A percentile compares a stretch with the other conserved stretches of the same genome.
phyloP scores from a whole-genome alignment of 2,113 vertebrate species.

The Pogonocichla stellata region DNA sequence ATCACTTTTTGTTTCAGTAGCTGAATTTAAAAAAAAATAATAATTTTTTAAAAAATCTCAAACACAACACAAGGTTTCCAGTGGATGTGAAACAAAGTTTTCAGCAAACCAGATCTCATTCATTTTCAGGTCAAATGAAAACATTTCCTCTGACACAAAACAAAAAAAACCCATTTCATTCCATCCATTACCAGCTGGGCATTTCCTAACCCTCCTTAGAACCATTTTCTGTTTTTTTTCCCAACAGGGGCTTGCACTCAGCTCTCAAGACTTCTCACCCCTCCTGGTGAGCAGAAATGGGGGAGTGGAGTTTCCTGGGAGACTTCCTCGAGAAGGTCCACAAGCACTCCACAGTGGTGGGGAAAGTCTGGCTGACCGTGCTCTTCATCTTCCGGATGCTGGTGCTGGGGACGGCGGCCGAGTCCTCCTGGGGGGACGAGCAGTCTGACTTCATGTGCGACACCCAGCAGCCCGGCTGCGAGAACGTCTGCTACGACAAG shows the following conservation, averaged over 20 bases:
- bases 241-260: background rate
- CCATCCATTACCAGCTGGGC: background rate
- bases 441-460: conserved; percentile 94
- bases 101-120: background rate
- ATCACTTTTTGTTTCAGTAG: background rate
- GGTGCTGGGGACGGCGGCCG: conserved; percentile 91
- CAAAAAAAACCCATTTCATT: background rate
- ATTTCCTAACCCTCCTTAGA: background rate
- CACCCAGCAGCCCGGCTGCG: conserved; percentile 90
- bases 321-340: conserved; percentile 96
- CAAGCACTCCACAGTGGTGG: conserved; percentile 95
- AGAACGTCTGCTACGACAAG: conserved; percentile 94
- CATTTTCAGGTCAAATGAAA: background rate
- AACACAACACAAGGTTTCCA: background rate
- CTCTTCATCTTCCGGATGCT: conserved; percentile 99
- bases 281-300: conserved; percentile 80
- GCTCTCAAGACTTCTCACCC: background rate
- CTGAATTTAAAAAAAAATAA: background rate
- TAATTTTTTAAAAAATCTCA: background rate
- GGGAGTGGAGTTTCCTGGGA: conserved; percentile 95
- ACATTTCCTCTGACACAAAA: background rate
- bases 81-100: background rate
- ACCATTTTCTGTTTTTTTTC: conserved; percentile 14
- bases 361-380: conserved; percentile 94
- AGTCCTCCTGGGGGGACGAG: conserved; percentile 97